Conservation (phyloP, 2,888 invertebrate genomes). For the Himalopsyche tibetana region DNA sequence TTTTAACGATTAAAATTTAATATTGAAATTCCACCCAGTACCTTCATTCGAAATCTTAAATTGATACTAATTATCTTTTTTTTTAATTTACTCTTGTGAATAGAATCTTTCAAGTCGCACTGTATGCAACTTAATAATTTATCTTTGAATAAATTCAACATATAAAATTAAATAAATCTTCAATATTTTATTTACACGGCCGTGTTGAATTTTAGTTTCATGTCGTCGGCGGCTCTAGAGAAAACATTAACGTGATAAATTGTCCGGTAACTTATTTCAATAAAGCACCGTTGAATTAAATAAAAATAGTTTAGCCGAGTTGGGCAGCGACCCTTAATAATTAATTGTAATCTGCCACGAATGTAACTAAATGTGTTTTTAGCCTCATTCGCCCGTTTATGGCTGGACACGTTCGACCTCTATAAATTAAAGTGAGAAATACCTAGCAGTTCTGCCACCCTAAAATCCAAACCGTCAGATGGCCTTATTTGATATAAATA, state of each 20-base stretch:
- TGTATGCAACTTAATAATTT: no score
- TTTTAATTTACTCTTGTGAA: no score
- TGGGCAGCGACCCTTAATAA: conserved; percentile 26
- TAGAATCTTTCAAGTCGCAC: no score
- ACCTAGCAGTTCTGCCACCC: not conserved
- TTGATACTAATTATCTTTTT: no score
- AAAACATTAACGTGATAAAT: conserved; percentile 30
- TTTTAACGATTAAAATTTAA: no score
- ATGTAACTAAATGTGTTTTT: conserved; percentile 10
- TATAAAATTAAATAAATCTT: no score
- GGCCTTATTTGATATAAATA: conserved; percentile 47
- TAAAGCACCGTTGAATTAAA: conserved; percentile 26
- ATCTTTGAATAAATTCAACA: no score
- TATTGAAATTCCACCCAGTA: no score
- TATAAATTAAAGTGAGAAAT: conserved; percentile 43
- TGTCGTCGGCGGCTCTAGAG: not conserved
- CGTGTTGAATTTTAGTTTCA: not conserved
- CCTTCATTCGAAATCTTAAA: no score
- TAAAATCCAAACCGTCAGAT: conserved; percentile 31
- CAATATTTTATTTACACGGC: not conserved
- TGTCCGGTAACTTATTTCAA: conserved; percentile 34
- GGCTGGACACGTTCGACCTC: conserved; percentile 19
- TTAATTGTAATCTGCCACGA: conserved; percentile 30
- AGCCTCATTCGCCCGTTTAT: conserved; percentile 21
- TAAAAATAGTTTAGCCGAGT: conserved; percentile 30